Evolutionary conservation across 2,888 invertebrate genomes (phyloP).

Genomic region (Amphiduros pacificus): DNA sequence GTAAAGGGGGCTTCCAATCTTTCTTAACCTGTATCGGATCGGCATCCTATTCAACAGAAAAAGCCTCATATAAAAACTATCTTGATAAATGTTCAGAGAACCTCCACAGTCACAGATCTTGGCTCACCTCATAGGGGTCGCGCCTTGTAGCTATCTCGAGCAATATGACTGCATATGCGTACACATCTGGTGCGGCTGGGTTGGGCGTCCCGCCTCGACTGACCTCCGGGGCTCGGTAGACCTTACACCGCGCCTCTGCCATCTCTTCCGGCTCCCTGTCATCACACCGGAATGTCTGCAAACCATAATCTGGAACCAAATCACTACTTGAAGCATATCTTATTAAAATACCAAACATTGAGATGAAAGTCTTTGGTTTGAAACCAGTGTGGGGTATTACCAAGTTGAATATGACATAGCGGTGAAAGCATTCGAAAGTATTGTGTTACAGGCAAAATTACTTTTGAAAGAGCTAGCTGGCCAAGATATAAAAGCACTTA

Average conservation of each 20-base stretch:
- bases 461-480: no score
- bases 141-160: conserved; percentile 47
- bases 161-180: conserved; percentile 46
- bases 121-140: conserved; percentile 44
- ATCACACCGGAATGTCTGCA: conserved; percentile 29
- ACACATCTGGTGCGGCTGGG: conserved; percentile 37
- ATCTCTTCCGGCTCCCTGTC: conserved; percentile 23
- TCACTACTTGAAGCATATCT: no score
- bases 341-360: no score
- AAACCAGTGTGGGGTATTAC: no score
- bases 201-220: conserved; percentile 15
- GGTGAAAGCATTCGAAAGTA: no score
- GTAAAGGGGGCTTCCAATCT: conserved; percentile 41
- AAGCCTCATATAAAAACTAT: no score
- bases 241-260: conserved; percentile 26
- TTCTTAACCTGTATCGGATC: conserved; percentile 31
- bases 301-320: conserved; percentile 38
- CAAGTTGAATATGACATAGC: no score
- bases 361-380: no score
- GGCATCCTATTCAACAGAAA: conserved; percentile 40
- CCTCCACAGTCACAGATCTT: neutral
- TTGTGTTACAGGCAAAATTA: no score
- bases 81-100: no score
- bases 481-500: no score
- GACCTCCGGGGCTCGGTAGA: conserved; percentile 45